Percentiles rank a stretch among this genome's conserved stretches.
phyloP scores from a whole-genome alignment of 2,888 invertebrate genomes.

The Notocelia uddmanniana region DNA sequence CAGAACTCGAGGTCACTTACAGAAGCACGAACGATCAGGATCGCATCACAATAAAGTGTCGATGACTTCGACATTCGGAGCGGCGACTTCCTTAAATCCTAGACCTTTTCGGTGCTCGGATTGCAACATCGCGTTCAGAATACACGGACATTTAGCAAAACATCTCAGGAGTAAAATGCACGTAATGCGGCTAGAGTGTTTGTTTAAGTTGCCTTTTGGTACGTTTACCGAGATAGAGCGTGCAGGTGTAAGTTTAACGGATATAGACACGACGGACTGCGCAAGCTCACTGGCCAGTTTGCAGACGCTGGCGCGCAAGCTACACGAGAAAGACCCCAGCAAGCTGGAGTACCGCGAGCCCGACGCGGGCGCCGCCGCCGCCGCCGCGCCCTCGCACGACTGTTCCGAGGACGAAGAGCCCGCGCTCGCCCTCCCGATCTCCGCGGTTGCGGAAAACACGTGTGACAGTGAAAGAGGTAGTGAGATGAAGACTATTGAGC shows the following conservation, averaged over 20 bases:
- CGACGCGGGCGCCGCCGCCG: slow-evolving; percentile 62
- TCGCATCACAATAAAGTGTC: slow-evolving; percentile 97
- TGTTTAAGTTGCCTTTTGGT: slow-evolving; percentile 97
- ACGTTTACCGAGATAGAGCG: slow-evolving; percentile 97
- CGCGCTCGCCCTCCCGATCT: slow-evolving; percentile 48
- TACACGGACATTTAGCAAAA: slow-evolving; percentile 98
- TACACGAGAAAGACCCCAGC: slow-evolving; percentile 92
- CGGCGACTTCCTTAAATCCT: slow-evolving; percentile 95
- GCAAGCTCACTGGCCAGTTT: slow-evolving; percentile 97
- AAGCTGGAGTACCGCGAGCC: slow-evolving; percentile 89
- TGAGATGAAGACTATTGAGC: slow-evolving; percentile 77
- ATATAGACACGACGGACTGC: slow-evolving; percentile 98
- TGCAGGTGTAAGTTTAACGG: slow-evolving; percentile 95
- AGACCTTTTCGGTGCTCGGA: slow-evolving; percentile 98
- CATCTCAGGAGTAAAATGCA: slow-evolving; percentile 98
- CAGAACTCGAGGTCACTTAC: slow-evolving; percentile 95
- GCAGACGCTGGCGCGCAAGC: slow-evolving; percentile 91
- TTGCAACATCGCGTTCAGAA: slow-evolving; percentile 98
- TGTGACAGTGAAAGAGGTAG: slow-evolving; percentile 80
- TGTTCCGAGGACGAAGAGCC: slow-evolving; percentile 85
- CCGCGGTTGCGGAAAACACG: slow-evolving; percentile 60
- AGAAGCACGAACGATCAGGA: slow-evolving; percentile 96
- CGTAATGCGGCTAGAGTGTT: slow-evolving; percentile 96
- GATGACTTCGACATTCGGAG: slow-evolving; percentile 94
- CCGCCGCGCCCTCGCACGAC: slow-evolving; percentile 74